These are phyloP conservation scores for Eupleurogrammus muticus DNA, from an alignment of 2,797 vertebrate species.

Conservation along the genomic window DNA sequence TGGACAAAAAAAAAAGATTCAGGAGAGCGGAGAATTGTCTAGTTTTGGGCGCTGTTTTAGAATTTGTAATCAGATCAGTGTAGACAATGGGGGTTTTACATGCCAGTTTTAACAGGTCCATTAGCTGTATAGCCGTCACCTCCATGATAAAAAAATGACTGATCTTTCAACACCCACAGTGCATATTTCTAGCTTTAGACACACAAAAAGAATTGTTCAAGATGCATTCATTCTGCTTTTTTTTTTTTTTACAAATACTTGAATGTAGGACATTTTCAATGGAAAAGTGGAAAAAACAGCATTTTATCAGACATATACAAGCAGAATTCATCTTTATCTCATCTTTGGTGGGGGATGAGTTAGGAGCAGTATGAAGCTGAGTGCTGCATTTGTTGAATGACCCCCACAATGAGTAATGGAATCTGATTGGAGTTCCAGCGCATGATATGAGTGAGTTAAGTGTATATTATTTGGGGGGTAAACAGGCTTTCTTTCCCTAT, in stretches of 20 bases:
- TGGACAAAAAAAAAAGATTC: background rate
- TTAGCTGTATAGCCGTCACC: background rate
- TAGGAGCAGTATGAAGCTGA: background rate
- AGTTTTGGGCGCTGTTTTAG: constrained; percentile 14
- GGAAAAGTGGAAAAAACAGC: too few species aligned
- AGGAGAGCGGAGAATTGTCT: constrained; percentile 23
- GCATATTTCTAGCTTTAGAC: too few species aligned
- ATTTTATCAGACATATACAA: too few species aligned
- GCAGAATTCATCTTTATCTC: too few species aligned
- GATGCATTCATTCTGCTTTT: too few species aligned
- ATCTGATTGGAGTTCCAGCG: constrained; percentile 33
- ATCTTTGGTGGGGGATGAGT: too few species aligned
- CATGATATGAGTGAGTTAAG: constrained; percentile 39
- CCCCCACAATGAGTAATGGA: constrained; percentile 15
- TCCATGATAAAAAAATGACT: background rate
- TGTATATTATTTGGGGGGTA: constrained; percentile 44
- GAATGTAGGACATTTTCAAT: too few species aligned
- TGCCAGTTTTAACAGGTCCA: constrained; percentile 5
- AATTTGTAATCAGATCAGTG: constrained; percentile 25
- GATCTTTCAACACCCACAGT: too few species aligned
- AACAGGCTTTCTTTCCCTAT: constrained; percentile 9
- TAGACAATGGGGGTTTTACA: background rate
- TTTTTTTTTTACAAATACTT: too few species aligned
- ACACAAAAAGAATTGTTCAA: too few species aligned
- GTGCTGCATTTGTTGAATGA: constrained; percentile 34